Evolutionary conservation across 2,888 invertebrate species (phyloP).

Genomic region (Eupithecia centaureata): DNA sequence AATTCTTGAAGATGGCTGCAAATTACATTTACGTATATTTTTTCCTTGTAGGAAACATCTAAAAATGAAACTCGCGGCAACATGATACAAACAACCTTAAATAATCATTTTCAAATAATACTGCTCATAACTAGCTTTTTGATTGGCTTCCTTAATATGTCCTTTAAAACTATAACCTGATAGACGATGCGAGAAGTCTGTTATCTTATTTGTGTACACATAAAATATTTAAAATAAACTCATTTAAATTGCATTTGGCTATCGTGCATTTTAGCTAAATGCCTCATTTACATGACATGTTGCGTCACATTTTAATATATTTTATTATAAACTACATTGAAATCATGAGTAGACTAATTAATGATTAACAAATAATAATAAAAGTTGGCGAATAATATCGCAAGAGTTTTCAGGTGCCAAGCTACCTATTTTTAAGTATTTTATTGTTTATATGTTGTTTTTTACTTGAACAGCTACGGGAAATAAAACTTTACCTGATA

Average conservation of each 20-base stretch:
- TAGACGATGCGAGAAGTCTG: neutral
- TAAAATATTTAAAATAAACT: slow-evolving; percentile 7
- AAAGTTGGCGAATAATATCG: neutral
- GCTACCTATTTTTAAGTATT: neutral
- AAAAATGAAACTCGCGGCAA: no score
- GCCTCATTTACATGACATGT: neutral
- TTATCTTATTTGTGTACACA: neutral
- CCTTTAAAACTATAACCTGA: neutral
- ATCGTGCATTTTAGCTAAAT: slow-evolving; percentile 9
- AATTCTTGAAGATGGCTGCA: no score
- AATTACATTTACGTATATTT: no score
- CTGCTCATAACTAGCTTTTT: neutral
- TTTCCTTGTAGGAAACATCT: no score
- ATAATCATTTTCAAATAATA: no score
- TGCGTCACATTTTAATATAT: neutral
- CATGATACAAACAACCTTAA: no score
- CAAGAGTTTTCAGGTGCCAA: neutral
- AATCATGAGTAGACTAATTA: neutral
- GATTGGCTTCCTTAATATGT: neutral
- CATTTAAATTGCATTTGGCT: slow-evolving; percentile 2
- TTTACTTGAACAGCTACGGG: neutral
- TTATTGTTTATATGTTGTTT: neutral
- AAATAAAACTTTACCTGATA: neutral
- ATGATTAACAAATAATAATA: neutral
- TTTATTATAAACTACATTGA: neutral